These are phyloP conservation scores for Stylophora pistillata DNA, from an alignment of 64 coral and sea anemone genomes.

Conservation along the genomic window DNA sequence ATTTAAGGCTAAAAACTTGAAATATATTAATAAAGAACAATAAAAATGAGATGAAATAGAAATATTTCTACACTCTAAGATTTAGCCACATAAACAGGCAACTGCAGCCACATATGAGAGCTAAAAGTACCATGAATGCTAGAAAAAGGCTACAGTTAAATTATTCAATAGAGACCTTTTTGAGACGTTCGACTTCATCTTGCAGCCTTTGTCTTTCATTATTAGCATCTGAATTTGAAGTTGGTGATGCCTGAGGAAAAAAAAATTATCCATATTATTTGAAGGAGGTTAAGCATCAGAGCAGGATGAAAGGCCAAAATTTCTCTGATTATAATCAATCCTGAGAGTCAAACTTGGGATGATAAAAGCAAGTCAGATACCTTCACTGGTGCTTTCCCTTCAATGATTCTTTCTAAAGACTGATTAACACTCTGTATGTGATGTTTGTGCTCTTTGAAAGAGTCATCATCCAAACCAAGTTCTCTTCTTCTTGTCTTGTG, in stretches of 20 bases:
- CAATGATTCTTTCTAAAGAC: slow-evolving; percentile 43
- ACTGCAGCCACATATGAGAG: too few species aligned
- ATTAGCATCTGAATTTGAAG: not conserved
- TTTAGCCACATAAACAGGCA: too few species aligned
- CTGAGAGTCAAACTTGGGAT: too few species aligned
- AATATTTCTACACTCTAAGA: too few species aligned
- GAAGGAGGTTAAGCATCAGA: too few species aligned
- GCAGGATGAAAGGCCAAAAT: too few species aligned
- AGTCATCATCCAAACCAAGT: slow-evolving; percentile 56
- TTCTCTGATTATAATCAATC: too few species aligned
- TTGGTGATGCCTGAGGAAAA: not conserved
- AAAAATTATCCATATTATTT: not conserved
- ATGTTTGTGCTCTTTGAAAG: slow-evolving; percentile 69
- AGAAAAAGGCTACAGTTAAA: not conserved
- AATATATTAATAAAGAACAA: too few species aligned
- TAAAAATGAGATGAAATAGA: too few species aligned
- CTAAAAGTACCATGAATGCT: not conserved
- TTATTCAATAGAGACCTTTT: slow-evolving; percentile 1
- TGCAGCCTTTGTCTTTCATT: not conserved
- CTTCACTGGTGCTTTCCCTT: slow-evolving; percentile 36
- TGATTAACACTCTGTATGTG: slow-evolving; percentile 73
- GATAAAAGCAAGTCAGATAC: not conserved
- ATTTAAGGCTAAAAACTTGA: too few species aligned
- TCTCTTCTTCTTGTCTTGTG: slow-evolving; percentile 89
- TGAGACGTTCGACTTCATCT: slow-evolving; percentile 22